phyloP scores from a whole-genome alignment of 1,140 invertebrate genomes.

The Geopemphigus sp. region DNA sequence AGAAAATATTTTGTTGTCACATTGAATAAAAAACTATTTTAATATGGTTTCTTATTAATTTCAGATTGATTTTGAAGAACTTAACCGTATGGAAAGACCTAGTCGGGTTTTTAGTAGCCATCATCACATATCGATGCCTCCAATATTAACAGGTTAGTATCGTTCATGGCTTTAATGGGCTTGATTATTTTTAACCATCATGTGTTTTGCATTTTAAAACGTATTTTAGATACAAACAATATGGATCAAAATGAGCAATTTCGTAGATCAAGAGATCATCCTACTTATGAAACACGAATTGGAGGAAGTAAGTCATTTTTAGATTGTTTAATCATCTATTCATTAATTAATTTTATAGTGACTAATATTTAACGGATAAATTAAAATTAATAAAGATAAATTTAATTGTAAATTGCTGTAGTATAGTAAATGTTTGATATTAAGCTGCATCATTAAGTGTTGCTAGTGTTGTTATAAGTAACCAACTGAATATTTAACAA shows the following conservation, averaged over 20 bases:
- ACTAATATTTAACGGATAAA: background rate
- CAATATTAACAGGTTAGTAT: background rate
- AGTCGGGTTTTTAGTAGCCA: conserved; percentile 29
- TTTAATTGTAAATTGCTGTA: too few species aligned
- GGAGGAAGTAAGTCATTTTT: conserved; percentile 16
- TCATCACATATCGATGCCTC: conserved; percentile 27
- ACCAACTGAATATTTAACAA: too few species aligned
- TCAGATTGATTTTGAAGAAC: conserved; percentile 16
- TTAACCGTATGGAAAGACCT: conserved; percentile 42
- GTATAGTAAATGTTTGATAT: too few species aligned
- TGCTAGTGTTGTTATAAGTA: too few species aligned
- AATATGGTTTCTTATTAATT: background rate
- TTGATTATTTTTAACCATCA: background rate
- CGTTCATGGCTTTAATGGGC: background rate
- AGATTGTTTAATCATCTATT: too few species aligned
- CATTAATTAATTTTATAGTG: too few species aligned
- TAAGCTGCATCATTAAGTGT: too few species aligned
- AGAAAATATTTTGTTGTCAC: too few species aligned
- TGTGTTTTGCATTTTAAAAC: background rate
- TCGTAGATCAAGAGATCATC: conserved; percentile 7
- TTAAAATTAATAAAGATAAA: background rate
- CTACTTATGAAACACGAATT: background rate
- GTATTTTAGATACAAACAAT: conserved; percentile 24
- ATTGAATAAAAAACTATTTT: background rate
- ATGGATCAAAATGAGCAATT: conserved; percentile 15